Percentiles rank a stretch among this genome's conserved stretches.
phyloP scores from a whole-genome alignment of 2,797 vertebrate genomes.

The Bradypodion pumilum region DNA sequence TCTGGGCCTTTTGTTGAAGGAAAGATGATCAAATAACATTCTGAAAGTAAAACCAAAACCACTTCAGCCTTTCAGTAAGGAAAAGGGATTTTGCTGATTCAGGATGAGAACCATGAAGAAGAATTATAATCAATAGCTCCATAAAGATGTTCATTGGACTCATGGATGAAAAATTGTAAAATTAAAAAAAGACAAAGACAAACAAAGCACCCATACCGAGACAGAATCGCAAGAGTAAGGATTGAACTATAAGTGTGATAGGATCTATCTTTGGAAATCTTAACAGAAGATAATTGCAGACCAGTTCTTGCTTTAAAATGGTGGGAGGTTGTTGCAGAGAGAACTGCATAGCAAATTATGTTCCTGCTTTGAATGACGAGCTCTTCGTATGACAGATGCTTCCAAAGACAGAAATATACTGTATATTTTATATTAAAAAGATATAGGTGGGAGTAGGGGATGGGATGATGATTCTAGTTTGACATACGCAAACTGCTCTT shows the following conservation, averaged over 20 bases:
- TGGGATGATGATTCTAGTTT: not conserved
- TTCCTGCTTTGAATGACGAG: conserved; percentile 12
- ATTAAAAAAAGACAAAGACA: not conserved
- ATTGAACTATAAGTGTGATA: not conserved
- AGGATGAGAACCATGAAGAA: conserved; percentile 9
- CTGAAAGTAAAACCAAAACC: conserved; percentile 2
- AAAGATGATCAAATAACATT: conserved; percentile 5
- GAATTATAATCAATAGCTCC: not conserved
- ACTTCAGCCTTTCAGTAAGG: not conserved
- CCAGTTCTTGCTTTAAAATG: not conserved
- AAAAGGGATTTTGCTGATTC: conserved; percentile 18
- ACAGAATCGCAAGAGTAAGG: not conserved
- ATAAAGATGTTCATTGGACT: not conserved
- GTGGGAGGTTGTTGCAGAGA: conserved; percentile 27
- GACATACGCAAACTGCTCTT: not conserved
- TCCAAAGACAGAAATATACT: not conserved
- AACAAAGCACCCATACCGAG: not conserved
- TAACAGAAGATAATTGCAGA: conserved; percentile 3
- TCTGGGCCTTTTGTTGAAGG: not conserved
- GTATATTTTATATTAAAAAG: not conserved
- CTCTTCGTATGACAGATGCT: not conserved
- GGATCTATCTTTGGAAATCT: conserved; percentile 24
- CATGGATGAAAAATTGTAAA: not conserved
- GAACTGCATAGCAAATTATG: conserved; percentile 11
- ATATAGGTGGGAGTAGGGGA: not conserved